phyloP scores from a whole-genome alignment of 2,888 invertebrate genomes.

The Drosophila algonquin region DNA sequence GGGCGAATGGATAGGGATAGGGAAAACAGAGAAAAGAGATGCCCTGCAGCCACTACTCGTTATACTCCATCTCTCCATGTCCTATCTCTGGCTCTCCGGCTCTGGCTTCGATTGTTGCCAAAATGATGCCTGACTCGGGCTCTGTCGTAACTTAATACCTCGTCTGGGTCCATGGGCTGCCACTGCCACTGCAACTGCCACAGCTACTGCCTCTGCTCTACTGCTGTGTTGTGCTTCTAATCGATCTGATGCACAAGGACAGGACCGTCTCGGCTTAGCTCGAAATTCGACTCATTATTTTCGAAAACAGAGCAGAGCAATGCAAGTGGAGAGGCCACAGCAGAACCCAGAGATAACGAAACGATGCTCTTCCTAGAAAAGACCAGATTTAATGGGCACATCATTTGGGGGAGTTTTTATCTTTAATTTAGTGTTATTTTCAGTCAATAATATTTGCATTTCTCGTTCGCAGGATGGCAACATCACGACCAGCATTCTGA shows the following conservation, averaged over 20 bases:
- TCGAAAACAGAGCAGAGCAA: conserved; percentile 11
- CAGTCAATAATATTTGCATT: background rate
- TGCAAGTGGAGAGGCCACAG: conserved; percentile 21
- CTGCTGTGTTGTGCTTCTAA: background rate
- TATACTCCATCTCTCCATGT: background rate
- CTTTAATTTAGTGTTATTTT: background rate
- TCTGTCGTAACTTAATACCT: conserved; percentile 48
- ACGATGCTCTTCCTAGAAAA: background rate
- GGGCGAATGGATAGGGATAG: background rate
- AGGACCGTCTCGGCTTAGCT: conserved; percentile 32
- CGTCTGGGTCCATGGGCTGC: conserved; percentile 14
- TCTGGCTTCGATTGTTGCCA: conserved; percentile 42
- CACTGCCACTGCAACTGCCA: background rate
- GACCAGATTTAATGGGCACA: background rate
- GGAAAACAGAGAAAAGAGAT: background rate
- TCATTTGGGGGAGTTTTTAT: background rate
- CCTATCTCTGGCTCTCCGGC: background rate
- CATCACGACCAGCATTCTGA: conserved; percentile 90
- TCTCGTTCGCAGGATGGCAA: conserved; percentile 83
- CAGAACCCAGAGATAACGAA: background rate
- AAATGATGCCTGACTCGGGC: conserved; percentile 20
- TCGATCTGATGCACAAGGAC: conserved; percentile 12
- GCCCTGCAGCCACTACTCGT: background rate
- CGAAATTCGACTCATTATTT: conserved; percentile 60
- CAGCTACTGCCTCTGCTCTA: background rate